These are phyloP conservation scores for Hyles vespertilio DNA, from an alignment of 1,140 invertebrate species.

Conservation along the genomic window DNA sequence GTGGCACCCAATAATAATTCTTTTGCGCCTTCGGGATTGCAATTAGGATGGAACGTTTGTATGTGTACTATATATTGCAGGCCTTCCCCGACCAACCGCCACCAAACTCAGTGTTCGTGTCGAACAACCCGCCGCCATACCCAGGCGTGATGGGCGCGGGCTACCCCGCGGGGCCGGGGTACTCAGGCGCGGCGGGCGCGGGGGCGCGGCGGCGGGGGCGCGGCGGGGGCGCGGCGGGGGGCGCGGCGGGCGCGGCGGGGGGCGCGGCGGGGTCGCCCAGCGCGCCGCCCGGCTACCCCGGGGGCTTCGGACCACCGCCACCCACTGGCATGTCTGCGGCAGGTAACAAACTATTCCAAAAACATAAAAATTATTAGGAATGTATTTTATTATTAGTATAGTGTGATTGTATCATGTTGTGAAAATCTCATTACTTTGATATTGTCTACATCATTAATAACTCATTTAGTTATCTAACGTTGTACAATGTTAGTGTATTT, in stretches of 20 bases:
- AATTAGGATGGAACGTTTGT: too few relatives aligned
- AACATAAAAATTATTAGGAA: too few relatives aligned
- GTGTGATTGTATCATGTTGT: background rate
- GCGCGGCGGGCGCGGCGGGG: constrained; percentile 18
- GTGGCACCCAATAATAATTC: too few relatives aligned
- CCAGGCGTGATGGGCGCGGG: constrained; percentile 83
- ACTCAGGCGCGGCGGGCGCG: constrained; percentile 31
- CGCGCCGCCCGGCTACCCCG: constrained; percentile 32
- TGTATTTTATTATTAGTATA: too few relatives aligned
- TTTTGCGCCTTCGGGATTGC: too few relatives aligned
- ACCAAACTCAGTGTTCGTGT: constrained; percentile 93
- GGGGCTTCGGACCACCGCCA: constrained; percentile 28
- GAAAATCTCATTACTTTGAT: background rate
- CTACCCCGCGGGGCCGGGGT: constrained; percentile 56
- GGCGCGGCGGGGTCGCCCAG: constrained; percentile 18
- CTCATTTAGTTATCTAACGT: too few relatives aligned
- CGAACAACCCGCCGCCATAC: constrained; percentile 95
- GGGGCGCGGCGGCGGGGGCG: constrained; percentile 12
- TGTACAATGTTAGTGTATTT: constrained; percentile 3
- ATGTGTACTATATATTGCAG: constrained; percentile 37
- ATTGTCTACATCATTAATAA: constrained; percentile 10
- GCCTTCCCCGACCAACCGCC: constrained; percentile 80
- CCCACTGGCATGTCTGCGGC: constrained; percentile 40
- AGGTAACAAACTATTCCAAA: constrained; percentile 23
- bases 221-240: constrained; percentile 29